Conservation (phyloP, 2,888 invertebrate species). For the Pristionchus exspectatus region DNA sequence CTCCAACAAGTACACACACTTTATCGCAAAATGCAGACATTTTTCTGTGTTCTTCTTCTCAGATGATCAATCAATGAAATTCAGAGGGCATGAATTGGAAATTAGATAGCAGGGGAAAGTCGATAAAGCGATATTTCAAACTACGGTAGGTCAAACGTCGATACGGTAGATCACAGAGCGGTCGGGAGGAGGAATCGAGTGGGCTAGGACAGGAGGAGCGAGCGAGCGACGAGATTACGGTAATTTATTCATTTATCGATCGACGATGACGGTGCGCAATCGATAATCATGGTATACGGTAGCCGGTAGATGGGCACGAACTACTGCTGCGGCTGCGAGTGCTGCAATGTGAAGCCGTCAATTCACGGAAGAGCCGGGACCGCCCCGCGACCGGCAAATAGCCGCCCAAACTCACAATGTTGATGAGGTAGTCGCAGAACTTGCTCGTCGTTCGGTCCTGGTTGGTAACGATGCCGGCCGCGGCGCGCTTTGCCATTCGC, state of each 20-base stretch:
- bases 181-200: background rate
- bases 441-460: constrained; percentile 49
- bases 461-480: constrained; percentile 47
- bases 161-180: constrained; percentile 41
- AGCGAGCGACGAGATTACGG: constrained; percentile 11
- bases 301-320: background rate
- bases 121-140: constrained; percentile 7
- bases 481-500: constrained; percentile 49
- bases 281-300: background rate
- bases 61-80: constrained; percentile 47
- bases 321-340: constrained; percentile 27
- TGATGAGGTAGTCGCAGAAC: constrained; percentile 55
- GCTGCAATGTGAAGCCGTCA: constrained; percentile 9
- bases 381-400: background rate
- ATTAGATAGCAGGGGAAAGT: background rate
- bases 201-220: constrained; percentile 14
- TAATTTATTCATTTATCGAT: background rate
- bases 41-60: background rate
- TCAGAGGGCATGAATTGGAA: background rate
- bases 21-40: constrained; percentile 21
- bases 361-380: background rate
- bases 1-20: constrained; percentile 45
- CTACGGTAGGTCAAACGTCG: constrained; percentile 20
- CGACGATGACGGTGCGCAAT: background rate
- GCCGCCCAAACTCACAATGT: constrained; percentile 17